These are phyloP conservation scores for Mythimna loreyi DNA, from an alignment of 2,888 invertebrate genomes.

Conservation along the genomic window DNA sequence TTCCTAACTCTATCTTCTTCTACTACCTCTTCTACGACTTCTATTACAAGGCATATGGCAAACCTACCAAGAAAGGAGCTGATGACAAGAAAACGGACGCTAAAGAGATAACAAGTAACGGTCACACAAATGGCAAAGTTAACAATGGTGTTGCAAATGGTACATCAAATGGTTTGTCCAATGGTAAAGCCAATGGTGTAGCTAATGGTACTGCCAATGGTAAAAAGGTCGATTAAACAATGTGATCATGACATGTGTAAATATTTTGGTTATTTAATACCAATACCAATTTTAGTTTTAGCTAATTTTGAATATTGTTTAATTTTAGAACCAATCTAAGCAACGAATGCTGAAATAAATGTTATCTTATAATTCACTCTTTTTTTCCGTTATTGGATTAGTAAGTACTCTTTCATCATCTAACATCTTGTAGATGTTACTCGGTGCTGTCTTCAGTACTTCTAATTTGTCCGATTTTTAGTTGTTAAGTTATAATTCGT, in stretches of 20 bases:
- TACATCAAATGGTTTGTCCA: slow-evolving; percentile 32
- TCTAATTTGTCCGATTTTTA: slow-evolving; percentile 41
- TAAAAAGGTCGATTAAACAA: slow-evolving; percentile 59
- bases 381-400: slow-evolving; percentile 37
- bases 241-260: slow-evolving; percentile 59
- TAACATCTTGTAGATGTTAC: slow-evolving; percentile 42
- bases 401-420: slow-evolving; percentile 39
- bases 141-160: slow-evolving; percentile 60
- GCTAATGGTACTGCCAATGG: slow-evolving; percentile 61
- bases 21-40: slow-evolving; percentile 98
- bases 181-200: slow-evolving; percentile 56
- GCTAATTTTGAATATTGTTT: slow-evolving; percentile 65
- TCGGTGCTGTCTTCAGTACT: slow-evolving; percentile 39
- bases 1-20: slow-evolving; percentile 98
- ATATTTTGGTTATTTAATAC: slow-evolving; percentile 57
- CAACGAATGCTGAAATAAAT: slow-evolving; percentile 46
- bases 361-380: slow-evolving; percentile 24
- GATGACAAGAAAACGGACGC: slow-evolving; percentile 67
- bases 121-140: slow-evolving; percentile 66
- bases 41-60: slow-evolving; percentile 95
- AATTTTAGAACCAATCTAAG: slow-evolving; percentile 31
- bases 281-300: slow-evolving; percentile 65
- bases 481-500: slow-evolving; percentile 31
- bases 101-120: slow-evolving; percentile 67
- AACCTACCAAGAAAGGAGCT: slow-evolving; percentile 66